Base-by-base conservation (phyloP, 2,888 invertebrate genomes). In the Leptopilina drosophilae region DNA sequence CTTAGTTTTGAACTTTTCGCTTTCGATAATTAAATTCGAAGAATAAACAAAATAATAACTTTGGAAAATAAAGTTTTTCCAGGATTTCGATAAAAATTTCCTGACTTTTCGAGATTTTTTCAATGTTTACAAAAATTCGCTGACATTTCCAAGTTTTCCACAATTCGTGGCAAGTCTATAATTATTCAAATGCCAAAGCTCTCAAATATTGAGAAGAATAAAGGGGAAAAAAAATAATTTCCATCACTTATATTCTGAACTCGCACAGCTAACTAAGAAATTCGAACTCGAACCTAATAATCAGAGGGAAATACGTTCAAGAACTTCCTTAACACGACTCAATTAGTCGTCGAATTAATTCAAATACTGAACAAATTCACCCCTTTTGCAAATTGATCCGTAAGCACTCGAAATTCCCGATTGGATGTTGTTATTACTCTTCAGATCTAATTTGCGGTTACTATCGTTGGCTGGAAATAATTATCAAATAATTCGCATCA, bases 361-460 rank as follows among this genome's bases (percentile, higher is more conserved):
- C 26, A 69, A 69, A 69, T 67, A 69, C 53, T 53, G 53, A 14
- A 69, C 26, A 69, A 69, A 69, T 69, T 69, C 7, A 53, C 69
- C 14, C 53, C 26, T 33, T 20, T 53, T 49, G 69, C 53, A 69
- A 69, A 69, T 69, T 69, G 69, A 69, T 53, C 53, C 69, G 49
- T 69, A 20, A 67, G 67, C 46, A 49, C 26, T 67, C 20, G 67
- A 69, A 69, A 69, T 69, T 69, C 20, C 14, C 53, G 53, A 69
- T 69, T 69, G 53, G 69, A 69, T 53, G 69, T 69, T 69, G 49
- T 69, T 69, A 26, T 49, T 69, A 49, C 64, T 64, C 64, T 69
- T 69, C 15, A 53, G 69, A 69, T 66, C 40, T 53, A 53, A 53
- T 69, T 69, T 69, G 69, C 14, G 69, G 69, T 69, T 49, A 26